phyloP scores from a whole-genome alignment of 2,888 invertebrate species.

The Euspilapteryx auroguttella region DNA sequence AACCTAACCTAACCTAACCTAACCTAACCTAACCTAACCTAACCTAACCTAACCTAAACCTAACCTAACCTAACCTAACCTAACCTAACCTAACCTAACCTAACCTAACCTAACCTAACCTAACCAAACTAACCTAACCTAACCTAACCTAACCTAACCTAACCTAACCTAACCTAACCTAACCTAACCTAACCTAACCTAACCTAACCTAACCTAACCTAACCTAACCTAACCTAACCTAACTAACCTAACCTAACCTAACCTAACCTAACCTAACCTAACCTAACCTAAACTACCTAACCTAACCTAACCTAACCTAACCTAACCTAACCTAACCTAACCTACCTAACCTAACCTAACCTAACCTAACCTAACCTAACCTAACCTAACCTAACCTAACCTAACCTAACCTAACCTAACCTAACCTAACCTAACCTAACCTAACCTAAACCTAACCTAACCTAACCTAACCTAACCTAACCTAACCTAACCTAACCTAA shows the following conservation, averaged over 20 bases:
- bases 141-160: conserved; percentile 12
- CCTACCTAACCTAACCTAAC: no score
- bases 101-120: conserved; percentile 13
- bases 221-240: conserved; percentile 9
- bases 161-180: conserved; percentile 12
- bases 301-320: conserved; percentile 1
- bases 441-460: no score
- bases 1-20: conserved; percentile 9
- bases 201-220: conserved; percentile 10
- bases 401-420: conserved; percentile 1
- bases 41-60: conserved; percentile 9
- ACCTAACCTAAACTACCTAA: neutral
- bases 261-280: conserved; percentile 1
- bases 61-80: conserved; percentile 12
- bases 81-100: conserved; percentile 13
- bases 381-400: conserved; percentile 1
- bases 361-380: conserved; percentile 1
- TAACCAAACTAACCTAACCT: conserved; percentile 11
- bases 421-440: conserved; percentile 1
- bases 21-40: conserved; percentile 10
- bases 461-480: neutral
- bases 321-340: conserved; percentile 1
- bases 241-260: conserved; percentile 9
- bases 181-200: conserved; percentile 11
- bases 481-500: conserved; percentile 1